These are phyloP conservation scores for Tachina lurida DNA, from an alignment of 2,888 invertebrate genomes.

Conservation along the genomic window DNA sequence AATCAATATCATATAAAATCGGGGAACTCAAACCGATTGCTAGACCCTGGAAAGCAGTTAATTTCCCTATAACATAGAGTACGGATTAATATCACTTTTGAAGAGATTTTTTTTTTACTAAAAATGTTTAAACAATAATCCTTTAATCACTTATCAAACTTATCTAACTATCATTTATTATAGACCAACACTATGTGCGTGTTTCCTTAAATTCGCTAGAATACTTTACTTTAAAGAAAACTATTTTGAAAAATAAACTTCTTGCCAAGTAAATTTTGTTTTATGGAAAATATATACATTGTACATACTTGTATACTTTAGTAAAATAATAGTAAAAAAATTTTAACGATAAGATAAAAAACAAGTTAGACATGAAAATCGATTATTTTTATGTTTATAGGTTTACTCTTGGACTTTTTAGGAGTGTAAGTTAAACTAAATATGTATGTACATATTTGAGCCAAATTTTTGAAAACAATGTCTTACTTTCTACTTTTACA, in stretches of 20 bases:
- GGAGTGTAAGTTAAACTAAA: constrained; percentile 11
- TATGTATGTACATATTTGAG: background rate
- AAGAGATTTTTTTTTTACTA: too few relatives aligned
- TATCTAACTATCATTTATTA: background rate
- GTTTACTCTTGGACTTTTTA: constrained; percentile 14
- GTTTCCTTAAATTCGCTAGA: background rate
- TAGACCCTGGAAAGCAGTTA: too few relatives aligned
- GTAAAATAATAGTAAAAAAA: background rate
- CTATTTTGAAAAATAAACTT: constrained; percentile 29
- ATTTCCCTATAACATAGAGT: too few relatives aligned
- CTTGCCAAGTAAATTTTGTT: constrained; percentile 19
- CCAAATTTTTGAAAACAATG: background rate
- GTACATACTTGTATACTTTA: background rate
- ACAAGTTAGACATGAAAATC: constrained; percentile 30
- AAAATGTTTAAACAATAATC: background rate
- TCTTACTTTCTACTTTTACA: constrained; percentile 14
- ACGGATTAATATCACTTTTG: too few relatives aligned
- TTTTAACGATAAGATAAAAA: background rate
- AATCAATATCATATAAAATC: too few relatives aligned
- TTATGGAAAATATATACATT: background rate
- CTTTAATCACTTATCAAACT: constrained; percentile 22
- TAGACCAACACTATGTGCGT: constrained; percentile 20
- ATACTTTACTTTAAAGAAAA: constrained; percentile 12
- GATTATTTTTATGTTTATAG: constrained; percentile 40
- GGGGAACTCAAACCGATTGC: too few relatives aligned